A percentile compares a stretch with the other conserved stretches of the same genome.
phyloP scores from a whole-genome alignment of 2,797 vertebrate genomes.

The Hoplostethus atlanticus region DNA sequence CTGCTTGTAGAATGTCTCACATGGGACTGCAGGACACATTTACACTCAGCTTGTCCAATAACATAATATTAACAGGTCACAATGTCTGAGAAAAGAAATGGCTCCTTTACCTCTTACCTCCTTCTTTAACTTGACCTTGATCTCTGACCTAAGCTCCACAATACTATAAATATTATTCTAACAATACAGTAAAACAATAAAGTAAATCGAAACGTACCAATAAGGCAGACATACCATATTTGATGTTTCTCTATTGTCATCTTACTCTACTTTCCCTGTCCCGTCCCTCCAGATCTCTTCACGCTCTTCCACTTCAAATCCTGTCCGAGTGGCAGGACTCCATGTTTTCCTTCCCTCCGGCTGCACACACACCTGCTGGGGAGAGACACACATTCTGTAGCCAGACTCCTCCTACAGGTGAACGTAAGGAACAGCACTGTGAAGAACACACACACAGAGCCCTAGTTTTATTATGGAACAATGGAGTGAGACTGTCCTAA shows the following conservation, averaged over 20 bases:
- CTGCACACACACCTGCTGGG: background rate
- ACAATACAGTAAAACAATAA: background rate
- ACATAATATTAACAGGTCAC: no score
- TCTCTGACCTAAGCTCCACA: no score
- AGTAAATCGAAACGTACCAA: background rate
- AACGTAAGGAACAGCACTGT: background rate
- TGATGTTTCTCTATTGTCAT: background rate
- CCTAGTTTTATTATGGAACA: no score
- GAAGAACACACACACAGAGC: background rate
- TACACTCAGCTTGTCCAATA: no score
- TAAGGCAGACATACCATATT: no score
- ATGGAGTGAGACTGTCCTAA: no score
- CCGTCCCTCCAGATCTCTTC: background rate
- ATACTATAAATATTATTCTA: background rate
- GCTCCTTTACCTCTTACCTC: no score
- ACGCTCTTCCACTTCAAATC: background rate
- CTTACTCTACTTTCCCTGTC: background rate
- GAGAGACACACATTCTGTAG: background rate
- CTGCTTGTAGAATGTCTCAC: no score
- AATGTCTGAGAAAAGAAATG: no score
- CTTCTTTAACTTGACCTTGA: no score
- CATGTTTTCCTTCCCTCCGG: background rate
- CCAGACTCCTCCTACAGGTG: background rate
- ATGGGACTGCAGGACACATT: no score
- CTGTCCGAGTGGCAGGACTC: background rate